These are phyloP conservation scores for Lerista edwardsae DNA, from an alignment of 2,797 vertebrate genomes.

Conservation along the genomic window DNA sequence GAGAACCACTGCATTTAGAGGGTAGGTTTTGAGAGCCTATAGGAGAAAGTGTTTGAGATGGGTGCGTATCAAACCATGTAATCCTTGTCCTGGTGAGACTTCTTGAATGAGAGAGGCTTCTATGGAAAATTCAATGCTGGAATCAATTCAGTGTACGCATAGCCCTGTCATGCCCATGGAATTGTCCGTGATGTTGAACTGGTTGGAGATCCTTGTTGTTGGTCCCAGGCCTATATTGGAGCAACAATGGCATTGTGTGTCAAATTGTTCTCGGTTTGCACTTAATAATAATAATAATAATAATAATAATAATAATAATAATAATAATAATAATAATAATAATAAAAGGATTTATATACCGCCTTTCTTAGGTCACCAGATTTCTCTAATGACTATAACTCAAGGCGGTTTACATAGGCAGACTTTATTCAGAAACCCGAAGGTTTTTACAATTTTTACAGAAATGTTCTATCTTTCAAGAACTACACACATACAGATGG, in stretches of 20 bases:
- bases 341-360: too few species aligned
- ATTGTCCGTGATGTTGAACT: background rate
- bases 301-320: too few species aligned
- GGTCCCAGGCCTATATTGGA: background rate
- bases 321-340: too few species aligned
- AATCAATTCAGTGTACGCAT: background rate
- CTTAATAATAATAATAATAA: too few species aligned
- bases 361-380: too few species aligned
- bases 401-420: too few species aligned
- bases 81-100: background rate
- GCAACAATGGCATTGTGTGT: background rate
- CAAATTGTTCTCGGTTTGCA: background rate
- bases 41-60: slow-evolving; percentile 70
- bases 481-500: too few species aligned
- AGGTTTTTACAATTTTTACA: too few species aligned
- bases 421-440: too few species aligned
- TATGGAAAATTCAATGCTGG: background rate
- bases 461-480: too few species aligned
- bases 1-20: too few species aligned
- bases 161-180: background rate
- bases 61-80: background rate
- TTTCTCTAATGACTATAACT: too few species aligned
- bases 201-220: background rate
- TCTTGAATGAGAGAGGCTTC: background rate
- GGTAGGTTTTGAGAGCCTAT: slow-evolving; percentile 75